A percentile compares a stretch with the other conserved stretches of the same genome.
These are phyloP conservation scores for Seriola aureovittata DNA, from an alignment of 2,113 vertebrate genomes.

Conservation along the genomic window DNA sequence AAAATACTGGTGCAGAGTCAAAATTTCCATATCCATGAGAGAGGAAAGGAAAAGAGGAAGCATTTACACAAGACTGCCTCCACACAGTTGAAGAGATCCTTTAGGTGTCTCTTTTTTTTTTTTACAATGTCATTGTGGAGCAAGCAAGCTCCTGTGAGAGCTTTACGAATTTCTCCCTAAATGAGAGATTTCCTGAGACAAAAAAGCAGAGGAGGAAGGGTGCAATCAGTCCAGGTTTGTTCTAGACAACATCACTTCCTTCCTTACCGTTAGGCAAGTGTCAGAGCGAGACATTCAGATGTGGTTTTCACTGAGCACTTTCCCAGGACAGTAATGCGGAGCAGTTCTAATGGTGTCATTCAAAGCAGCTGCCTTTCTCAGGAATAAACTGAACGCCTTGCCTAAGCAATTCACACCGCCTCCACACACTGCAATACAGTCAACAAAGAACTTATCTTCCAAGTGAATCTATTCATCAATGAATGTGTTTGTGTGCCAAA, in stretches of 20 bases:
- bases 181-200: constrained; percentile 75
- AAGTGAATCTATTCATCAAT: constrained; percentile 75
- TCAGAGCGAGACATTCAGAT: constrained; percentile 78
- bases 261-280: constrained; percentile 73
- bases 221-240: constrained; percentile 85
- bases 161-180: constrained; percentile 64
- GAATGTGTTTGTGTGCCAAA: constrained; percentile 71
- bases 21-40: constrained; percentile 79
- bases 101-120: constrained; percentile 71
- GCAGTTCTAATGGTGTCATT: constrained; percentile 78
- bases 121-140: constrained; percentile 70
- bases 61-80: constrained; percentile 76
- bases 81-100: constrained; percentile 64
- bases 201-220: constrained; percentile 75
- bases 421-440: constrained; percentile 72
- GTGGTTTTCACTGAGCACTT: constrained; percentile 71
- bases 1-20: constrained; percentile 44
- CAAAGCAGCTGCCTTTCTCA: constrained; percentile 77
- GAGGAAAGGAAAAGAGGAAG: constrained; percentile 73
- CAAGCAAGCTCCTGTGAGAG: constrained; percentile 64
- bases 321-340: constrained; percentile 81
- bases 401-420: constrained; percentile 79
- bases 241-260: constrained; percentile 81
- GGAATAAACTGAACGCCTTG: constrained; percentile 79
- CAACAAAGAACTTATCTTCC: constrained; percentile 79